Evolutionary conservation across 2,888 invertebrate species (phyloP).

Genomic region (Eilema depressum): DNA sequence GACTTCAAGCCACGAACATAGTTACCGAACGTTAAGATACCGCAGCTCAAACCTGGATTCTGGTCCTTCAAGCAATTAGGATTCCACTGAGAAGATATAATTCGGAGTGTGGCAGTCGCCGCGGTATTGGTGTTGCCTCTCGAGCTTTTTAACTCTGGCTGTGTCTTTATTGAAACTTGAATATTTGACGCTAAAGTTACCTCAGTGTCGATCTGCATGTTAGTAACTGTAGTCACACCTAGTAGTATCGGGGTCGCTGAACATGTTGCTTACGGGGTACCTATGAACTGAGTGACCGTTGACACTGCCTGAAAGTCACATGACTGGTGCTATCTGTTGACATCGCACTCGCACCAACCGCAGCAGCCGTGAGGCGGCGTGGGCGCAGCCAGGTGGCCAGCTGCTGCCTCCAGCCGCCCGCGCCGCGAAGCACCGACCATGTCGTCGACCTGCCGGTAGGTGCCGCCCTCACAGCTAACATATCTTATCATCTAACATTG

Average conservation of each 20-base stretch:
- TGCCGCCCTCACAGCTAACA: constrained; percentile 28
- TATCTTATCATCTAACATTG: constrained; percentile 37
- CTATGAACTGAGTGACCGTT: not conserved
- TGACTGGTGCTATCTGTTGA: constrained; percentile 1
- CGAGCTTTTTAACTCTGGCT: not conserved
- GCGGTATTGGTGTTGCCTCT: not conserved
- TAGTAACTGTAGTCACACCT: not conserved
- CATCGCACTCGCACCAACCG: constrained; percentile 30
- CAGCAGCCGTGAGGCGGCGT: constrained; percentile 33
- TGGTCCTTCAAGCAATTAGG: no score
- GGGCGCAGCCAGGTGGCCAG: constrained; percentile 15
- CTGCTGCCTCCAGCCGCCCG: constrained; percentile 12
- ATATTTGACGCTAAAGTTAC: not conserved
- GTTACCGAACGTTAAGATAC: not conserved
- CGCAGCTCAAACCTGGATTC: not conserved
- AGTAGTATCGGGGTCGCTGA: not conserved
- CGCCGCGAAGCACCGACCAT: constrained; percentile 38
- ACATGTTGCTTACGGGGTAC: not conserved
- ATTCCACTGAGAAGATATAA: no score
- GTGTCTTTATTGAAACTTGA: not conserved
- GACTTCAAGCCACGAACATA: not conserved
- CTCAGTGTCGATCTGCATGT: not conserved
- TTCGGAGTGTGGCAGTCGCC: not conserved
- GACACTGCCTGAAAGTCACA: constrained; percentile 6
- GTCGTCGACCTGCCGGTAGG: constrained; percentile 38